These are phyloP conservation scores for Ascidia mentula DNA, from an alignment of 23 tunicate species.

Conservation along the genomic window DNA sequence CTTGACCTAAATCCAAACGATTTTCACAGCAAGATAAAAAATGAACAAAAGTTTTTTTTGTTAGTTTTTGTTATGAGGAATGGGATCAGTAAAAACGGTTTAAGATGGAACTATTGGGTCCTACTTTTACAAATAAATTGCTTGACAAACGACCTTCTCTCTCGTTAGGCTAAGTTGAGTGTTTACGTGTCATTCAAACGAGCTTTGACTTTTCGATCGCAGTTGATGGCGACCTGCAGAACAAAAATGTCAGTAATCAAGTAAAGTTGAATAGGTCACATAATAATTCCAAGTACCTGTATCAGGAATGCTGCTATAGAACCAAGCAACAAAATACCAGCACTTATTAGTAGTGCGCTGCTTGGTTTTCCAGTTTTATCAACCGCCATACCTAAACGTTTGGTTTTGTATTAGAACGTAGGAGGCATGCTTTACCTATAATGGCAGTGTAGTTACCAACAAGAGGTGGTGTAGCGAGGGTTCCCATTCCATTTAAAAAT, in stretches of 20 bases:
- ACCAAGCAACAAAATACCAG: conserved; percentile 63
- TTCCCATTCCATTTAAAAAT: conserved; percentile 66
- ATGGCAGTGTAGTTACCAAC: conserved; percentile 36
- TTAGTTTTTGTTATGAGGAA: too few species aligned
- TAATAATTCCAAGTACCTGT: conserved; percentile 19
- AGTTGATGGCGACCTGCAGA: neutral
- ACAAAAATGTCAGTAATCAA: neutral
- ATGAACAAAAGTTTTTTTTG: too few species aligned
- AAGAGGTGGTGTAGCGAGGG: conserved; percentile 66
- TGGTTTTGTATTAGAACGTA: too few species aligned
- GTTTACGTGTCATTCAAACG: too few species aligned
- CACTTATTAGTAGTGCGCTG: conserved; percentile 64
- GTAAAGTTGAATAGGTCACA: neutral
- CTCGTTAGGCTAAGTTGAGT: too few species aligned
- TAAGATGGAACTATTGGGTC: too few species aligned
- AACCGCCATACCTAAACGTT: conserved; percentile 64
- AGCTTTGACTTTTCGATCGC: neutral
- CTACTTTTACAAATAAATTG: too few species aligned
- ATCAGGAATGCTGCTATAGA: conserved; percentile 46
- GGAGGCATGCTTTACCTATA: too few species aligned
- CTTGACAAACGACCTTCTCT: too few species aligned
- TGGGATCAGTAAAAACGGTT: too few species aligned
- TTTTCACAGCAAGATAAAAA: too few species aligned
- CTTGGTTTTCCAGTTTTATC: conserved; percentile 56
- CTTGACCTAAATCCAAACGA: too few species aligned